These are phyloP conservation scores for Tadarida brasiliensis DNA, from an alignment of 2,797 vertebrate genomes.

Conservation along the genomic window DNA sequence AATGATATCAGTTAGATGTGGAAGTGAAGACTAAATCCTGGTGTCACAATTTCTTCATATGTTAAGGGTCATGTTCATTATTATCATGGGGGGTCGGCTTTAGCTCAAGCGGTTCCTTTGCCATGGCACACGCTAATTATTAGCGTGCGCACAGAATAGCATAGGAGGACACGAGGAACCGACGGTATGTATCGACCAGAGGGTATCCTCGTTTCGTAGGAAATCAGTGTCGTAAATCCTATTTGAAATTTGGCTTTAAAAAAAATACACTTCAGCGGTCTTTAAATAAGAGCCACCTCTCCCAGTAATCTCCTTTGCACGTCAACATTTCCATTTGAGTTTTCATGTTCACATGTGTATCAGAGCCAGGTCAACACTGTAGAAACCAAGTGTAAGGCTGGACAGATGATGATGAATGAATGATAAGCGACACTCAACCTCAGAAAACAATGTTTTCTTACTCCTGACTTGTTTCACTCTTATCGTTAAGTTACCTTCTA, in stretches of 20 bases:
- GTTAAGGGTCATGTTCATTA: background rate
- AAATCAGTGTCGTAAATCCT: background rate
- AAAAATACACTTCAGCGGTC: background rate
- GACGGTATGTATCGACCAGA: background rate
- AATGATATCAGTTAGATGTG: background rate
- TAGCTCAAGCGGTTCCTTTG: too few species aligned
- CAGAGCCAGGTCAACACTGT: background rate
- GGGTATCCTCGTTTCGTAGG: background rate
- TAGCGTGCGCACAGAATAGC: background rate
- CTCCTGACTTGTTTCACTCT: background rate
- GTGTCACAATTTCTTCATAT: background rate
- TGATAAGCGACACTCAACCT: background rate
- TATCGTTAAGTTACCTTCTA: background rate
- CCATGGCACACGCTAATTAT: too few species aligned
- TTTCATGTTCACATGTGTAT: background rate
- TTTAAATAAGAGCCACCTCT: background rate
- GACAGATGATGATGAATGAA: background rate
- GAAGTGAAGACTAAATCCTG: conserved; percentile 24
- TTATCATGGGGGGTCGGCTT: background rate
- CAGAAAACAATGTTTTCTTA: background rate
- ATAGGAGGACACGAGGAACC: background rate
- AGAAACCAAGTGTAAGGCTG: background rate
- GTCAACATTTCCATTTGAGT: background rate
- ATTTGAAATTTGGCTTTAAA: background rate
- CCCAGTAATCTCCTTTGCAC: background rate